Percentiles rank a stretch among this genome's conserved stretches.
Conservation (phyloP, 2,113 vertebrate genomes). For the Chascanopsetta lugubris region DNA sequence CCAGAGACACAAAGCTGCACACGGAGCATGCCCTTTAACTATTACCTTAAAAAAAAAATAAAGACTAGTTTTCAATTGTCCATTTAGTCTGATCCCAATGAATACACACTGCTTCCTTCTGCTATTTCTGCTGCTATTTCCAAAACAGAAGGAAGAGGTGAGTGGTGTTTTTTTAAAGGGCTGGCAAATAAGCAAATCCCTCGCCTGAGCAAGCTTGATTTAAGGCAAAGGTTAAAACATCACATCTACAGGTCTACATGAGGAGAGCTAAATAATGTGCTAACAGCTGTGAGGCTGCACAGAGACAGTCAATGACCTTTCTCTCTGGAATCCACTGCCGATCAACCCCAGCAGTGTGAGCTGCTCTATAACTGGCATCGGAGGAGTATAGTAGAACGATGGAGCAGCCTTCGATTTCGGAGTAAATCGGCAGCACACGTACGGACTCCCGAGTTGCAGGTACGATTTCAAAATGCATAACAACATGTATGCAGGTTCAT, state of each 20-base stretch:
- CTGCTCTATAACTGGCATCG: conserved; percentile 18
- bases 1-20: conserved; percentile 7
- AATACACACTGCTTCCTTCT: neutral
- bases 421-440: neutral
- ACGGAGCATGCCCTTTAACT: neutral
- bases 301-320: conserved; percentile 41
- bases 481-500: neutral
- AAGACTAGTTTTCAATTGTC: neutral
- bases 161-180: conserved; percentile 48
- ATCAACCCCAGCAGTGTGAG: neutral
- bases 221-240: conserved; percentile 76
- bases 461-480: neutral
- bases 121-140: neutral
- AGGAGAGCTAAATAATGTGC: conserved; percentile 32
- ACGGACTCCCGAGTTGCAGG: neutral
- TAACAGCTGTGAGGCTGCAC: conserved; percentile 44
- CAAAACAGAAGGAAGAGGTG: conserved; percentile 25
- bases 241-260: conserved; percentile 39
- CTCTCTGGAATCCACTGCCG: neutral
- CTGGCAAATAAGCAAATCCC: conserved; percentile 50
- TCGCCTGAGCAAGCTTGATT: conserved; percentile 72
- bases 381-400: neutral
- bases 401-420: conserved; percentile 6
- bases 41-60: neutral
- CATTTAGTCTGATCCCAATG: conserved; percentile 20